Base-by-base conservation (phyloP, 2,888 invertebrate genomes). In the Pammene aurita region DNA sequence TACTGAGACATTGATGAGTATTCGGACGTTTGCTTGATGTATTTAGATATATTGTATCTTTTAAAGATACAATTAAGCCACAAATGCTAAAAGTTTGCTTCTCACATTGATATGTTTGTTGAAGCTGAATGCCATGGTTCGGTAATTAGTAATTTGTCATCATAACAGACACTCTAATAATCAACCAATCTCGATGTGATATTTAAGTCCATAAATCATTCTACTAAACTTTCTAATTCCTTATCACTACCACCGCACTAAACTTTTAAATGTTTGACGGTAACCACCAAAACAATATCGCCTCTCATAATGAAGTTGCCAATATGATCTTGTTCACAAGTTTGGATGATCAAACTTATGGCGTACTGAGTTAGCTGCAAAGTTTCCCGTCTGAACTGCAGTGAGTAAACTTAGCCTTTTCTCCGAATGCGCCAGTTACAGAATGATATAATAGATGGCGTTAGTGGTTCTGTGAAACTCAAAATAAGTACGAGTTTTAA, bases 391-490 rank as follows among this genome's bases (percentile, higher is more conserved):
- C 50, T 26, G n/a, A 61, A 50, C 50, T 61, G 38, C 38, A 9
- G 14, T 35, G 56, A 35, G 48, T 38, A 41, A 50, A 38, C 38
- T 61, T 61, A 38, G 61, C 38, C 50, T 13, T 14, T 48, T 16
- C 48, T 9, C 38, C n/a, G 34, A 48, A 14, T 48, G 16, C 38
- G 38, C 9, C 4, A 67, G 16, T 55, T 41, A 55, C 38, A 7
- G 5, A 50, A 48, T 18, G 7, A 35, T 26, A 5, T 5, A 42
- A 18, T 56, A 67, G 67, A 62, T 67, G 67, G 67, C 67, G 67
- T 42, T 42, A 50, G 62, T 2, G 46, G 67, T 67, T 11, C 11
- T 46, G n/a, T 60, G 52, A 44, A 54, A 44, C 35, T 42, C 1
- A 2, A 11, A 42, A 10, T 5, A 42, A 42, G 42, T 42, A 11